Percentiles rank a stretch among this genome's conserved stretches.
These are phyloP conservation scores for Plodia interpunctella DNA, from an alignment of 1,140 invertebrate genomes.

Conservation along the genomic window DNA sequence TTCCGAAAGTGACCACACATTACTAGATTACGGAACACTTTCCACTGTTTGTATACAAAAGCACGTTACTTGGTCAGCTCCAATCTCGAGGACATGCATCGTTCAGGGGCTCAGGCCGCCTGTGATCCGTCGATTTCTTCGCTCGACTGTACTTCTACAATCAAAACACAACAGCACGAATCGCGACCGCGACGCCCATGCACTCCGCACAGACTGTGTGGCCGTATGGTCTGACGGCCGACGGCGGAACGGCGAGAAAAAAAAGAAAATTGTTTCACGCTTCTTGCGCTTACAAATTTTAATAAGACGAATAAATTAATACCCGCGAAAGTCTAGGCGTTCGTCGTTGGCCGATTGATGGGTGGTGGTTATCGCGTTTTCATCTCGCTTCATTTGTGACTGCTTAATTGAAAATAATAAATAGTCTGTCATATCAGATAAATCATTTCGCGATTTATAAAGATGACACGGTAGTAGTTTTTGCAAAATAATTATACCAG, in stretches of 20 bases:
- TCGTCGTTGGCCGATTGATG: constrained; percentile 45
- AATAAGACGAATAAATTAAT: constrained; percentile 69
- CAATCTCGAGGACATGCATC: constrained; percentile 69
- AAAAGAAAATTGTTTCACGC: constrained; percentile 74
- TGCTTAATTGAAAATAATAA: constrained; percentile 32
- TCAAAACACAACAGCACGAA: constrained; percentile 19
- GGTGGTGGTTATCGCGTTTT: constrained; percentile 56
- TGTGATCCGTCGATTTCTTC: background rate
- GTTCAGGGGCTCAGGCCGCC: constrained; percentile 26
- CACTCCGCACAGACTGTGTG: constrained; percentile 41
- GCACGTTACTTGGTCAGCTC: constrained; percentile 60
- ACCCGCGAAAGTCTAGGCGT: constrained; percentile 61
- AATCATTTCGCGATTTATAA: no score
- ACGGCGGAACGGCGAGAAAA: constrained; percentile 38
- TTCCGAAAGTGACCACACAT: background rate
- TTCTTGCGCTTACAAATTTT: constrained; percentile 66
- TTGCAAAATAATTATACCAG: no score
- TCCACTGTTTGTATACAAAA: constrained; percentile 32
- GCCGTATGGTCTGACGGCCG: constrained; percentile 27
- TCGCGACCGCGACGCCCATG: constrained; percentile 46
- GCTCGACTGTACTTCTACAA: constrained; percentile 13
- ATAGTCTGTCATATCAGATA: background rate
- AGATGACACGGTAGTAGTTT: no score
- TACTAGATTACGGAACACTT: constrained; percentile 2
- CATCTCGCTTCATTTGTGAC: constrained; percentile 44